Evolutionary conservation across 2,113 vertebrate species (phyloP), one percentile per base, ranked within the genome.

Genomic region (Aspiorhynchus laticeps): DNA sequence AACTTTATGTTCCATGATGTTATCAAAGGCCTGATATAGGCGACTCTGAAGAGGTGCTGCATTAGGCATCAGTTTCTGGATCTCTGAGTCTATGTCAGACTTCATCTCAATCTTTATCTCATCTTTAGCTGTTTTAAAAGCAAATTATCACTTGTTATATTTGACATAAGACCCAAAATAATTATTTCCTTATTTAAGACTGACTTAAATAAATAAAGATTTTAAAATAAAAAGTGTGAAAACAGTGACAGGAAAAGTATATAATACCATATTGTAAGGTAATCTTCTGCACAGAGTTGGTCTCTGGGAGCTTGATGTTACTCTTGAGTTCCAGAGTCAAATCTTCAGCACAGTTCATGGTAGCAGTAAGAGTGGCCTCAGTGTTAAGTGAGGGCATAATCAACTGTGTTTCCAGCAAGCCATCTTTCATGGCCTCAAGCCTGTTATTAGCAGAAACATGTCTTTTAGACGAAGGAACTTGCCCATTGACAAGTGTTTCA

Each of bases 91-190:
- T 83, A 94, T 86, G 19, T 95, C 95, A 3, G 96, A 93, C 84
- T 94, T 96, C 93, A 97, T 93, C 76, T 97, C 95, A 41, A 98
- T 85, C 79, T 97, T 96, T 83, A 97, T 28, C 88, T 94, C 96
- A 73, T 99, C 94, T 71, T 94, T 78, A 92, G 97, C 98, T 99
- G 90, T 87, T 7, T 24, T 48, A 2, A 5, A 5, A 46, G 0
- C 41, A 56, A 79, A 48, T 48, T 48, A 12, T 48, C 3, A 48
- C 12, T 71, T 71, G 28, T 69, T 33, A 36, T 69, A 33, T 33
- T 21, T 71, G 15, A 71, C 67, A 36, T 21, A 21, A 36, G 17
- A 10, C 53, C 14, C 11, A 31, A 31, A 17, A 67, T 67, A 59
- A 14, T 48, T 10, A 10, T 46, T 12, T 46, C 11, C 43, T 48